Evolutionary conservation across 2,797 vertebrate genomes (phyloP).

Genomic region (Cyclura pinguis): DNA sequence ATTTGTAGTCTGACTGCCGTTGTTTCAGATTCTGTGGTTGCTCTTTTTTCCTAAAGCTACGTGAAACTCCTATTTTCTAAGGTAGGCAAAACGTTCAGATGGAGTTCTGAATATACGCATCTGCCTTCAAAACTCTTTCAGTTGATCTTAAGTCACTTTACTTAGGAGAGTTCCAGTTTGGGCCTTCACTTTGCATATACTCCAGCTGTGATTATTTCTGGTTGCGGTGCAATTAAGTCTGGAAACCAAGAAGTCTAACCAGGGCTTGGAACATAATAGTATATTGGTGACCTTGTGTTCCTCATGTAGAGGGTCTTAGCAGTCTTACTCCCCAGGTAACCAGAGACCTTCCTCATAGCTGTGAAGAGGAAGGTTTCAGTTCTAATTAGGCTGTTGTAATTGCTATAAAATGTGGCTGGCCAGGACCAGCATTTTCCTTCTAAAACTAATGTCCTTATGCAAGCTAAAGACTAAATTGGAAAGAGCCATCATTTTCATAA

Average conservation of each 20-base stretch:
- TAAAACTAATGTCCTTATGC: background rate
- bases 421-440: background rate
- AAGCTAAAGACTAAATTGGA: no score
- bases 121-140: conserved; percentile 66
- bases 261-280: conserved; percentile 69
- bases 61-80: conserved; percentile 69
- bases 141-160: conserved; percentile 70
- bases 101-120: conserved; percentile 71
- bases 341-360: no score
- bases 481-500: no score
- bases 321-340: background rate
- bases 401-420: background rate
- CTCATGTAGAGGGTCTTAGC: background rate
- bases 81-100: conserved; percentile 49
- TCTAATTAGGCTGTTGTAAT: background rate
- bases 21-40: conserved; percentile 58
- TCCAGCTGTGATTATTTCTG: conserved; percentile 72
- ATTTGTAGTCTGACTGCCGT: conserved; percentile 56
- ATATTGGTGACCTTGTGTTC: background rate
- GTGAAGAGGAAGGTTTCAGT: background rate
- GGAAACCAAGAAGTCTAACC: conserved; percentile 73
- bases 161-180: conserved; percentile 74
- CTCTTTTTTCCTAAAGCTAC: conserved; percentile 67
- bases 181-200: conserved; percentile 73
- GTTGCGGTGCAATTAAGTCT: conserved; percentile 76